Percentiles rank a stretch among this genome's conserved stretches.
phyloP scores from a whole-genome alignment of 2,113 vertebrate genomes.

The Zapus hudsonius region DNA sequence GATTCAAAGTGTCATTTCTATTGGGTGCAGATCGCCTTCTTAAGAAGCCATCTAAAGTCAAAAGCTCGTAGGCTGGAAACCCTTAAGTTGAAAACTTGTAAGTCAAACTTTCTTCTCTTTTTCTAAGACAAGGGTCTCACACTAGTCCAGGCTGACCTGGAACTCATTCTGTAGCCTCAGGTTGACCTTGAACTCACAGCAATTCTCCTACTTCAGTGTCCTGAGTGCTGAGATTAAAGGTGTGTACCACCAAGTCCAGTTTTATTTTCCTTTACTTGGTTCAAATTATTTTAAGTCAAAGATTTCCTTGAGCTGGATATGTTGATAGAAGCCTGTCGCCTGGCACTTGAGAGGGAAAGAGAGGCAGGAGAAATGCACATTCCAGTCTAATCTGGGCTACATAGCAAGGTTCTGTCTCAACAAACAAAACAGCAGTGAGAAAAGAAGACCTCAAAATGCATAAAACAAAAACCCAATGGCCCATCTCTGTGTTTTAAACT shows the following conservation, averaged over 20 bases:
- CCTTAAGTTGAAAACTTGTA: too few species aligned
- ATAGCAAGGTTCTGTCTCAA: not conserved
- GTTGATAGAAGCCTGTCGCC: not conserved
- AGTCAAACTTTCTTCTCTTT: too few species aligned
- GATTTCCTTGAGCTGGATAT: too few species aligned
- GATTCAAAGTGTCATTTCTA: not conserved
- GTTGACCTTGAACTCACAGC: too few species aligned
- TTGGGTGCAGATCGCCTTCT: not conserved
- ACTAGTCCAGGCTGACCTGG: too few species aligned
- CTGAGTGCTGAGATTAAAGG: too few species aligned
- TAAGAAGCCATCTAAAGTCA: not conserved
- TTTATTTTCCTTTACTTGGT: too few species aligned
- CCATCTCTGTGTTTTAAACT: not conserved
- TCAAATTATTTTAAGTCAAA: not conserved
- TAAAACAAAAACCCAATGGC: not conserved
- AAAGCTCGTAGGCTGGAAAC: not conserved
- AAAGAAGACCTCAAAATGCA: not conserved
- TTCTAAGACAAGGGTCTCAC: too few species aligned
- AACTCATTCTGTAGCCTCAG: too few species aligned
- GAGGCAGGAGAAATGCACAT: not conserved
- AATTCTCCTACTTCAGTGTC: too few species aligned
- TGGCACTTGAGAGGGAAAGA: not conserved
- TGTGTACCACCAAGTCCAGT: too few species aligned
- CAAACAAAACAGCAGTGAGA: not conserved
- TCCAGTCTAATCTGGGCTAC: not conserved